Base-by-base conservation (phyloP, 2,797 vertebrate species). In the Clarias platycephalus region DNA sequence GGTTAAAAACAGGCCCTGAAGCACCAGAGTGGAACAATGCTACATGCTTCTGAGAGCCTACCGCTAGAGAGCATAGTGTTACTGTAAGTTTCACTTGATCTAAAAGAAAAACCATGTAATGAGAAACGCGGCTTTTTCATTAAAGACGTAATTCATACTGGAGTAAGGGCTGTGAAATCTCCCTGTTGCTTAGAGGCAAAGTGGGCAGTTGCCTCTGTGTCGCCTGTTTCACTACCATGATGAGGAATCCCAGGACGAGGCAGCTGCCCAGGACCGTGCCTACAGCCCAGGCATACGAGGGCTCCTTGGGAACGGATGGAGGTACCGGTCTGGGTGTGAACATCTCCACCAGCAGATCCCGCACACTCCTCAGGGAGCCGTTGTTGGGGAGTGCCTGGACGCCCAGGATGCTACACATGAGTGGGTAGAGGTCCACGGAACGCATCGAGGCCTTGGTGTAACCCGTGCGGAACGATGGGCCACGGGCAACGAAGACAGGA, bases 361-460 rank as follows among this genome's bases (percentile, higher is more conserved):
- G 91, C 55, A 97, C 93, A 0, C 93, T 91, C 0, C n/a, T 74
- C 84, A 98, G 90, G 0, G 97, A 98, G 57, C 98, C 97, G 5
- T 97, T 98, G 95, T 96, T 97, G 9, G 97, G 95, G 81, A 94
- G 84, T 0, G 96, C 92, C 1, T 7, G 92, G 87, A 97, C 83
- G 67, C 90, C 92, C 83, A 99, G 95, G 80, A 99, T 95, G 87
- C 96, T 93, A 91, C 97, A 98, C 93, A 98, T 93, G 55, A 99
- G 95, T 0, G 97, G 96, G 90, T 99, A 98, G 71, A 98, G 92
- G 90, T 98, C 98, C 2, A 97, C 96, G 0, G 94, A 94, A 55
- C 92, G 93, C 95, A 97, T 97, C 87, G 89, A 92, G 84, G 91
- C 85, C 89, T 96, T 97, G 82, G 94, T 90, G 83, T 93, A 94